Conservation (phyloP, 1,140 invertebrate species). For the Ceratitis capitata region DNA sequence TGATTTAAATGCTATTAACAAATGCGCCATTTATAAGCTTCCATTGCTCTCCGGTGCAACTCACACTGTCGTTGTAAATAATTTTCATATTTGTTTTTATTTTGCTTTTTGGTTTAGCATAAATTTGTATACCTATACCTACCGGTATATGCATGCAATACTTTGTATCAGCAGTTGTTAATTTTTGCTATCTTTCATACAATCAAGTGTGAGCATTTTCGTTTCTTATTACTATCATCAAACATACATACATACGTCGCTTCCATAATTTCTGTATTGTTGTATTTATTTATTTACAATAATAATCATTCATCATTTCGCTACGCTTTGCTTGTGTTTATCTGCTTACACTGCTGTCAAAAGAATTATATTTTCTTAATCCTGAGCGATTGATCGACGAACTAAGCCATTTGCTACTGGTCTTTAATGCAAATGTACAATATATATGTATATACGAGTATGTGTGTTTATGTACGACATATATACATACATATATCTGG, state of each 20-base stretch:
- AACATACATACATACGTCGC: no score
- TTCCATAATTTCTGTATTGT: not conserved
- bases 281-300: not conserved
- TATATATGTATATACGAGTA: not conserved
- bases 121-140: not conserved
- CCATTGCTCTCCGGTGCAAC: not conserved
- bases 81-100: not conserved
- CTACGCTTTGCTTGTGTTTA: constrained; percentile 18
- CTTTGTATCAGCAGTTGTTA: not conserved
- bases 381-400: not conserved
- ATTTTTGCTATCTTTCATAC: constrained; percentile 12
- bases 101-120: not conserved
- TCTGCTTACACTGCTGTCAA: constrained; percentile 6
- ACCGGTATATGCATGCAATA: no score
- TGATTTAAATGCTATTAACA: constrained; percentile 33
- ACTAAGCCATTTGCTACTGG: not conserved
- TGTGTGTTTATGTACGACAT: not conserved
- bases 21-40: constrained; percentile 15
- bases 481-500: not conserved
- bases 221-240: not conserved
- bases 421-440: not conserved
- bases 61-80: no score
- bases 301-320: not conserved
- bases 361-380: constrained; percentile 11
- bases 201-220: not conserved